Evolutionary conservation across 2,888 invertebrate genomes (phyloP).

Genomic region (Metalampra italica): DNA sequence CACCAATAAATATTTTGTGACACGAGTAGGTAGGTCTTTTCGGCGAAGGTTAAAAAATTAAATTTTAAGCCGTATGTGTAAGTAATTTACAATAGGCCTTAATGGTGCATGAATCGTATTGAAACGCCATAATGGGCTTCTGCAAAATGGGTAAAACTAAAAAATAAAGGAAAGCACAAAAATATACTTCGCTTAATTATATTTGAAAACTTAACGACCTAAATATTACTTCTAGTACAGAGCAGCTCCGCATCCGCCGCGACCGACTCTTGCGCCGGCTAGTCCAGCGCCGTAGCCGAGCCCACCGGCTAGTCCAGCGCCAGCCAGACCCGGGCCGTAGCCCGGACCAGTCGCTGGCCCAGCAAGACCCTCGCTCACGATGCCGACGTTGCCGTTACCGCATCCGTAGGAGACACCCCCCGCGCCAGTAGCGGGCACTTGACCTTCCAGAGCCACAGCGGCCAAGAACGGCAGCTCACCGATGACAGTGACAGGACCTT

Average conservation of each 20-base stretch:
- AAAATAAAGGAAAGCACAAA: too few species aligned
- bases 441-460: conserved; percentile 25
- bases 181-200: too few species aligned
- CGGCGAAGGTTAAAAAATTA: too few species aligned
- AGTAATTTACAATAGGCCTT: too few species aligned
- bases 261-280: neutral
- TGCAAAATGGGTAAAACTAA: too few species aligned
- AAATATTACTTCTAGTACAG: too few species aligned
- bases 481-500: conserved; percentile 19
- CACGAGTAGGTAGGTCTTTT: too few species aligned
- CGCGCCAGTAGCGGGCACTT: conserved; percentile 26
- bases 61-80: too few species aligned
- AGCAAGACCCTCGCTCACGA: conserved; percentile 27
- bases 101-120: too few species aligned
- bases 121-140: too few species aligned
- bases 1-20: too few species aligned
- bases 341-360: conserved; percentile 15
- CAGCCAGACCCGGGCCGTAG: conserved; percentile 5
- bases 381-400: conserved; percentile 19
- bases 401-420: conserved; percentile 15
- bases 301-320: neutral
- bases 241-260: neutral
- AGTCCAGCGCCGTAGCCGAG: neutral
- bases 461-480: conserved; percentile 31
- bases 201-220: too few species aligned